Base-by-base conservation (phyloP, 2,113 vertebrate species). In the Fregetta grallaria region DNA sequence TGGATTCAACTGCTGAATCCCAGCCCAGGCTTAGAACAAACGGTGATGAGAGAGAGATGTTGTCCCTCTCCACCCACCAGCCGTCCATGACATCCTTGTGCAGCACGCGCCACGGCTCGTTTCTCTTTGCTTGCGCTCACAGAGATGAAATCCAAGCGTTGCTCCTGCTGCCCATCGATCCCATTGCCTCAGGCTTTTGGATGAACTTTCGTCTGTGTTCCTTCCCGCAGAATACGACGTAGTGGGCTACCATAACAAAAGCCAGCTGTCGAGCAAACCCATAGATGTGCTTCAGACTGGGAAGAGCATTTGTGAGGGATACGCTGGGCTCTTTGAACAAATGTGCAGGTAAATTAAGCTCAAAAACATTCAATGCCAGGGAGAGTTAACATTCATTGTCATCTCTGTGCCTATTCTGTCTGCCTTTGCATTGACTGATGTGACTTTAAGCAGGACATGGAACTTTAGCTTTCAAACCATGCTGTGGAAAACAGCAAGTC, bases 271-370 rank as follows among this genome's bases (percentile, higher is more conserved):
- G 1, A 94, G 85, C 92, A 95, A 97, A 34, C 96, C 98, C 80
- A 92, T 88, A 1, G 97, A 98, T 7, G 98, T 98, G 85, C 96
- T 99, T 61, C 92, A 86, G 86, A 97, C 74, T 30, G 98, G 98
- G 83, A 99, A 98, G 96, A 98, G 98, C 88, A 96, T 98, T 73
- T 99, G 98, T 44, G 98, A 98, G 4, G 98, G 98, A 81, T 99
- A 99, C 0, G 97, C 98, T 1, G 96, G 94, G 42, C 98, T 99
- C 94, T 98, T 99, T 49, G 97, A 98, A 76, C 95, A 97, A 44
- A 99, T 99, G 98, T 99, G 98, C 98, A 98, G 98, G 98, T 99
- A 98, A 81, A 82, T 83, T 15, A 67, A 76, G 67, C 38, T 84
- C 89, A 86, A 73, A 88, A 94, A 20, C 49, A 5, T 83, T 56